Evolutionary conservation across 1,140 invertebrate species (phyloP).

Genomic region (Philopotamus ludificatus): DNA sequence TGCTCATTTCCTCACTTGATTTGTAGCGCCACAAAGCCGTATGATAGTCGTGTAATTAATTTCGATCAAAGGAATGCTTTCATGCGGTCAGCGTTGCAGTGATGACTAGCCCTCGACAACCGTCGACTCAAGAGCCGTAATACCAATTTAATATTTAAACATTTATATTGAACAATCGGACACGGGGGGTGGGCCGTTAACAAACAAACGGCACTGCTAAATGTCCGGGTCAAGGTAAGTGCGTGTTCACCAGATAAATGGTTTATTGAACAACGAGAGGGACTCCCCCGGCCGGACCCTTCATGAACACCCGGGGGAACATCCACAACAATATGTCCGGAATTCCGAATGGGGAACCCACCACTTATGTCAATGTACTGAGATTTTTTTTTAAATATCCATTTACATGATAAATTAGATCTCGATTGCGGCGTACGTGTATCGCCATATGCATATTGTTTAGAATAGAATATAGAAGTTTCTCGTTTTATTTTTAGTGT

Average conservation of each 20-base stretch:
- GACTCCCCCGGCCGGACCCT: slow-evolving; percentile 20
- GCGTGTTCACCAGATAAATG: slow-evolving; percentile 16
- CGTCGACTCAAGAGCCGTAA: no score
- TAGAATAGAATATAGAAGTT: background rate
- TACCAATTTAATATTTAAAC: no score
- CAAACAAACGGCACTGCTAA: background rate
- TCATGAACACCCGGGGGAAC: slow-evolving; percentile 10
- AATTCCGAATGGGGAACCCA: slow-evolving; percentile 12
- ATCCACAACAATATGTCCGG: slow-evolving; percentile 28
- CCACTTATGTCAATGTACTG: no score
- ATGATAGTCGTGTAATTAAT: background rate
- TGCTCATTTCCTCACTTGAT: background rate
- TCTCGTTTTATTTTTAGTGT: background rate
- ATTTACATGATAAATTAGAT: no score
- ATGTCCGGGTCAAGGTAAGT: slow-evolving; percentile 24
- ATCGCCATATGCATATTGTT: background rate
- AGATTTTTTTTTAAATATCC: no score
- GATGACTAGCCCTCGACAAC: background rate
- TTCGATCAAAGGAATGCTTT: slow-evolving; percentile 3
- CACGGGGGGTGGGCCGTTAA: background rate
- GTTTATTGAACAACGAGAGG: slow-evolving; percentile 25
- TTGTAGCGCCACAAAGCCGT: background rate
- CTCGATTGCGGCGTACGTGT: no score
- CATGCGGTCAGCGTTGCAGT: background rate
- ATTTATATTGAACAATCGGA: no score